Percentiles rank a stretch among this genome's conserved stretches.
Conservation (phyloP, 2,113 vertebrate genomes). For the Indicator indicator region DNA sequence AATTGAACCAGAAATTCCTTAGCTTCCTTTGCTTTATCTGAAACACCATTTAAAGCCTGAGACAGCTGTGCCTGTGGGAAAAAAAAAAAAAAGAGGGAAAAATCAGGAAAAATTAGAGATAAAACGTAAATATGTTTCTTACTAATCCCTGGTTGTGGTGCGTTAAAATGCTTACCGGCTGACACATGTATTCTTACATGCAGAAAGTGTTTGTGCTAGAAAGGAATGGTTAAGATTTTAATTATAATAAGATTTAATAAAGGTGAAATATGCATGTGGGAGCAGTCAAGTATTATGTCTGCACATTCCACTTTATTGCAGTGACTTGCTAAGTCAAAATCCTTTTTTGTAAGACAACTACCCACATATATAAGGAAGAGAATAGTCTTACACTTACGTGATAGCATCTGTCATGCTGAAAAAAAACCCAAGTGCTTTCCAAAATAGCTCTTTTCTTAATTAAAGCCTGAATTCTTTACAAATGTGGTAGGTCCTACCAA, state of each 20-base stretch:
- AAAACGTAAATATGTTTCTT: not conserved
- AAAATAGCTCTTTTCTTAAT: not conserved
- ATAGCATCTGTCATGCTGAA: conserved; percentile 38
- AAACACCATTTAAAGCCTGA: conserved; percentile 95
- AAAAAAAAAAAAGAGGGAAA: not conserved
- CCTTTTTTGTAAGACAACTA: conserved; percentile 13
- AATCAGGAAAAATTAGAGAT: not conserved
- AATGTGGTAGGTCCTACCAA: not conserved
- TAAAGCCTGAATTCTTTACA: not conserved
- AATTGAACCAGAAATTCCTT: conserved; percentile 97
- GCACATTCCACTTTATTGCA: not conserved
- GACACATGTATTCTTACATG: not conserved
- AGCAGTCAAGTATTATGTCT: conserved; percentile 46
- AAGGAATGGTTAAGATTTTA: conserved; percentile 12
- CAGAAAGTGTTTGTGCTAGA: not conserved
- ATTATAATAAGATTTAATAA: conserved; percentile 21
- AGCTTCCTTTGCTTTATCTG: conserved; percentile 97
- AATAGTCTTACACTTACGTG: conserved; percentile 30
- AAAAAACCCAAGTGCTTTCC: conserved; percentile 47
- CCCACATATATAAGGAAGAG: conserved; percentile 16
- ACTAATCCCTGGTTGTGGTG: not conserved
- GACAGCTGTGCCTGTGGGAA: conserved; percentile 89
- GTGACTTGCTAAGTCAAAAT: conserved; percentile 39
- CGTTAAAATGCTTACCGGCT: not conserved
- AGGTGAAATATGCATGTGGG: conserved; percentile 41